Evolutionary conservation across 2,113 vertebrate species (phyloP).

Genomic region (Diphyllodes magnificus): DNA sequence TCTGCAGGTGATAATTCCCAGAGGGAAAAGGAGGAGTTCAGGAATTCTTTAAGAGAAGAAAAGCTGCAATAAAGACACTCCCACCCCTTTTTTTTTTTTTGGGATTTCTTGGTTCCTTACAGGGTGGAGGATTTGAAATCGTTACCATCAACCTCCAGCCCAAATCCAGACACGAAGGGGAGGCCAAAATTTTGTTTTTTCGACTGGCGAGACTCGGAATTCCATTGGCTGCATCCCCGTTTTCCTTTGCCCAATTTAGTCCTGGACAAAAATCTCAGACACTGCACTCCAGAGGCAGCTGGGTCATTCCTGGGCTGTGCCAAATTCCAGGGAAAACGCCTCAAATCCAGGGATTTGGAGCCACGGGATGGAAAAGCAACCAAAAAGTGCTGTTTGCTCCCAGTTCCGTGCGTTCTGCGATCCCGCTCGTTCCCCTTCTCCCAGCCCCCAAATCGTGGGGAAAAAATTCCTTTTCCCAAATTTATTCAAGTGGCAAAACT

Average conservation of each 20-base stretch:
- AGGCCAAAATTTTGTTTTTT: constrained; percentile 52
- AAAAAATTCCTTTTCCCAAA: not conserved
- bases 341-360: not conserved
- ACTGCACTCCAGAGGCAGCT: not conserved
- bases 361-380: not conserved
- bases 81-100: not conserved
- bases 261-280: not conserved
- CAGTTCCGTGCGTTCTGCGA: not conserved
- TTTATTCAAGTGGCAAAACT: not conserved
- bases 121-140: not conserved
- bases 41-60: not conserved
- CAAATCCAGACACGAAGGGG: constrained; percentile 8
- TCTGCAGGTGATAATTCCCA: not conserved
- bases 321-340: not conserved
- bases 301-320: not conserved
- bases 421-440: not conserved
- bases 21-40: no score
- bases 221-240: not conserved
- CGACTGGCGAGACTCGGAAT: constrained; percentile 25
- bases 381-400: not conserved
- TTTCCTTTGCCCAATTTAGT: constrained; percentile 6
- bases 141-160: not conserved
- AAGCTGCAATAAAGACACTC: not conserved
- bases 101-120: not conserved
- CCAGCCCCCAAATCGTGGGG: not conserved